A percentile compares a stretch with the other conserved stretches of the same genome.
Conservation (phyloP, 2,797 vertebrate species). For the Diceros bicornis region DNA sequence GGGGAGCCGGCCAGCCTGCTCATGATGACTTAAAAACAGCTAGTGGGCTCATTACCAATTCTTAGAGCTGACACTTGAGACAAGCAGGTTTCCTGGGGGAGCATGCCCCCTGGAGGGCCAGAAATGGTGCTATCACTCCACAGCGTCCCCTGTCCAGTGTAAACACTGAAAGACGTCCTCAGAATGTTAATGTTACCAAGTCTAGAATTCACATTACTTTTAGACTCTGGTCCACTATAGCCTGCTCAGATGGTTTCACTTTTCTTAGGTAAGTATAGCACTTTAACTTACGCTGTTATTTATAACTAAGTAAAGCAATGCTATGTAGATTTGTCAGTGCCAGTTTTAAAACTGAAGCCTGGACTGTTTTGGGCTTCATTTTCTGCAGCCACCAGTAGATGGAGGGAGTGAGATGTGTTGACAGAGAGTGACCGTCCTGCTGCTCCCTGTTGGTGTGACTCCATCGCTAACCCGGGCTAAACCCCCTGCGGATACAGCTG, state of each 20-base stretch:
- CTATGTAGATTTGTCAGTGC: background rate
- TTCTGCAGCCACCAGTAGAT: slow-evolving; percentile 85
- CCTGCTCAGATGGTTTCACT: background rate
- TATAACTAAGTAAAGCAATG: accelerated
- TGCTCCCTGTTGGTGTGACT: background rate
- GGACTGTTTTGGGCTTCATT: background rate
- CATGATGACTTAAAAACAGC: accelerated
- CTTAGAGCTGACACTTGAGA: background rate
- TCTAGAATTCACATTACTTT: background rate
- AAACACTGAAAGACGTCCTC: background rate
- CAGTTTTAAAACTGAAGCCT: background rate
- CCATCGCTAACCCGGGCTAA: accelerated
- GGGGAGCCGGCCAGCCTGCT: no score
- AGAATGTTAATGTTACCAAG: accelerated
- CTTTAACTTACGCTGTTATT: background rate
- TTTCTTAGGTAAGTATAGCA: accelerated
- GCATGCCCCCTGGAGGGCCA: accelerated
- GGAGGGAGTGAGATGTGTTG: slow-evolving; percentile 84
- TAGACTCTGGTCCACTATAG: accelerated
- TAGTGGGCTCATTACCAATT: background rate
- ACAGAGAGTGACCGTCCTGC: accelerated
- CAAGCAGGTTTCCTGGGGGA: background rate
- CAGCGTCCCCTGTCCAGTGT: accelerated
- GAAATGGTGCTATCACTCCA: background rate
- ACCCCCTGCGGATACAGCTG: background rate